A percentile compares a stretch with the other conserved stretches of the same genome.
These are phyloP conservation scores for Dicrurus megarhynchus DNA, from an alignment of 2,113 vertebrate species.

Conservation along the genomic window DNA sequence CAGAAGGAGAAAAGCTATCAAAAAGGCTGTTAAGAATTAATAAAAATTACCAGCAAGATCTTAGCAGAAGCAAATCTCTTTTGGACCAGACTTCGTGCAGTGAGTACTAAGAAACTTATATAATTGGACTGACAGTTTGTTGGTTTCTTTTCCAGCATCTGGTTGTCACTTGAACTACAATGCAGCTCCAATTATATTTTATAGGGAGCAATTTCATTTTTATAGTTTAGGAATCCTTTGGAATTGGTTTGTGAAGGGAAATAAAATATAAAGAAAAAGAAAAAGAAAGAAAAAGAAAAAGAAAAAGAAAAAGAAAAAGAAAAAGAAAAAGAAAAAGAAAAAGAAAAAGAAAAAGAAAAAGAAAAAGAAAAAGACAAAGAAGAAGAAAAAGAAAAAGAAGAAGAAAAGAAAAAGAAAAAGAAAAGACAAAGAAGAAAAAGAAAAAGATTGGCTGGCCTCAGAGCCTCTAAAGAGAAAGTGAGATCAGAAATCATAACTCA, in stretches of 20 bases:
- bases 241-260: conserved; percentile 42
- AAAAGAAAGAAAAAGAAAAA: not conserved
- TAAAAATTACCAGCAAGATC: not conserved
- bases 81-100: not conserved
- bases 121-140: conserved; percentile 6
- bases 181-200: conserved; percentile 63
- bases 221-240: conserved; percentile 58
- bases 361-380: not conserved
- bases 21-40: not conserved
- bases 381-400: not conserved
- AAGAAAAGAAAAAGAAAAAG: not conserved
- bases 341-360: not conserved
- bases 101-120: not conserved
- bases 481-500: not conserved
- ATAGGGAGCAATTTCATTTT: conserved; percentile 62
- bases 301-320: not conserved
- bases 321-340: not conserved
- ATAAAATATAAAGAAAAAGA: not conserved
- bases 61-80: not conserved
- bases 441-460: not conserved
- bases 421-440: not conserved
- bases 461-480: not conserved
- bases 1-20: not conserved
- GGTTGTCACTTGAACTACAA: conserved; percentile 52
- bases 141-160: conserved; percentile 27